Base-by-base conservation (phyloP, 2,888 invertebrate genomes). In the Caenorhabditis wallacei region DNA sequence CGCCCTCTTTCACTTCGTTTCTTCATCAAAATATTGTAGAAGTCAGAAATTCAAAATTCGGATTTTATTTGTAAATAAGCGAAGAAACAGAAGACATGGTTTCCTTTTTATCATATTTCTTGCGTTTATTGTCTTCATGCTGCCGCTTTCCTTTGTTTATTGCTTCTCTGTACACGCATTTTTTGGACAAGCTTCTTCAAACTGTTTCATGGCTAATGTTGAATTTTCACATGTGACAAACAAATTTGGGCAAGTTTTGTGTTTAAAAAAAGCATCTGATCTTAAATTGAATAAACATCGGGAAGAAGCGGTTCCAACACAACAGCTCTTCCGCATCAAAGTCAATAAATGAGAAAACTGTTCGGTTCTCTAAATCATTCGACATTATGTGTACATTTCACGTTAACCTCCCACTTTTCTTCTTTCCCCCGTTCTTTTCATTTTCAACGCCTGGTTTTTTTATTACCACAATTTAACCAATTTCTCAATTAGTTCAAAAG, bases 381-480 rank as follows among this genome's bases (percentile, higher is more conserved):
- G 20, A 69, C 78, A 78, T 78, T 69, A 69, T 76, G 76, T 76
- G 76, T 76, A 68, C 76, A 76, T 76, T 68, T 68, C 76, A 59
- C 76, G 68, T 64, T 57, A 57, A 64, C 20, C 56, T 24, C 48
- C 30, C 24, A 18, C 46, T 53, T 30, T 30, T 30, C 40, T 18
- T 43, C 26, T 11, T 59, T 71, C 40, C 40, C 61, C 40, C 48
- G 18, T 59, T 59, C 18, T 37, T 40, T 63, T 53, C 59, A 48
- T 26, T 43, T 63, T 72, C 40, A 43, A 63, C 30, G 11, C 24
- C 35, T 10, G n/a, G 35, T 57, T 57, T 57, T 40, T 59, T 40
- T 59, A 40, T 37, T n/a, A n/a, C n/a, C 37, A 20, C 40, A 20
- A 40, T 59, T 40, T 40, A 13, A 40, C 22, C 20, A 22, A 37